phyloP scores from a whole-genome alignment of 2,888 invertebrate genomes.

The Mamestra brassicae region DNA sequence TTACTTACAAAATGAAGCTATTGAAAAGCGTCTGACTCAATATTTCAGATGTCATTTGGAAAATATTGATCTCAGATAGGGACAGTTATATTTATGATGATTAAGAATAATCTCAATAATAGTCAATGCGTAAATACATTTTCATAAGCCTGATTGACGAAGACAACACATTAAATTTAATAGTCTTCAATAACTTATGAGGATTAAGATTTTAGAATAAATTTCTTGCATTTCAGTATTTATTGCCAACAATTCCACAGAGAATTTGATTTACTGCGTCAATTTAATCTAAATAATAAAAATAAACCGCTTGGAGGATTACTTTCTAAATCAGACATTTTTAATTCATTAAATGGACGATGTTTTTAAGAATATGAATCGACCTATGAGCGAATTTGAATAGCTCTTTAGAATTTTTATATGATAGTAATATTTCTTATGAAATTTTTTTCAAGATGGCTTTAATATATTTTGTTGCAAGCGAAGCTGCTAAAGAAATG shows the following conservation, averaged over 20 bases:
- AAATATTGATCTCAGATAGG: conserved; percentile 43
- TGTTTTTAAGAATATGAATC: conserved; percentile 6
- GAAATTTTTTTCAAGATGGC: neutral
- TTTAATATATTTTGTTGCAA: neutral
- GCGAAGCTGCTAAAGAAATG: neutral
- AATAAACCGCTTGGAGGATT: conserved; percentile 14
- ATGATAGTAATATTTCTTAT: neutral
- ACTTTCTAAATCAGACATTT: conserved; percentile 15
- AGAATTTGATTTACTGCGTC: conserved; percentile 25
- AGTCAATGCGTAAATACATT: neutral
- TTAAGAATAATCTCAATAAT: conserved; percentile 26
- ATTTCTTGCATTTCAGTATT: conserved; percentile 15
- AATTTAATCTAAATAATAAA: conserved; percentile 26
- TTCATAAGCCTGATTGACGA: neutral
- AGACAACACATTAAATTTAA: conserved; percentile 12
- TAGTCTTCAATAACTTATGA: conserved; percentile 5
- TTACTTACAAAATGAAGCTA: conserved; percentile 26
- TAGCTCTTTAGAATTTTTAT: neutral
- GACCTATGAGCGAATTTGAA: conserved; percentile 13
- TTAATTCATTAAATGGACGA: conserved; percentile 15
- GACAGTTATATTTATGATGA: conserved; percentile 34
- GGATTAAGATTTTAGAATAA: conserved; percentile 16
- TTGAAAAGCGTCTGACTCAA: conserved; percentile 33
- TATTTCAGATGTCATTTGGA: conserved; percentile 33
- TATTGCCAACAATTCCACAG: conserved; percentile 30